Evolutionary conservation across 2,113 vertebrate genomes (phyloP), one percentile per base, ranked within the genome.

Genomic region (Esox niger): DNA sequence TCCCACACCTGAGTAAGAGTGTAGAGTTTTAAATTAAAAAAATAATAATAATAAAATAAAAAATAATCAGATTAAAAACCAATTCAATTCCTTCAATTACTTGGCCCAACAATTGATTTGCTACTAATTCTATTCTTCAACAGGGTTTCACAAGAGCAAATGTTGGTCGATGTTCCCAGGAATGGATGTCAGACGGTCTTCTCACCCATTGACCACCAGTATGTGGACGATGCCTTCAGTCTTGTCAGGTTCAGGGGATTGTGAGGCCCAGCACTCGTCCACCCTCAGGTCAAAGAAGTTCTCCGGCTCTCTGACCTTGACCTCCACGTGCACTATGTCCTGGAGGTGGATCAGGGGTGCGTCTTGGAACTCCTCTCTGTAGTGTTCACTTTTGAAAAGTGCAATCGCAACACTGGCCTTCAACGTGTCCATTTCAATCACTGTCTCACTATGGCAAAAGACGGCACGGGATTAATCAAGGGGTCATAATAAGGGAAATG

Each of bases 181-280:
- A 15, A 43, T 38, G 4, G 15, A 38, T 38, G 35, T 43, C 9
- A 15, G 15, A 43, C 17, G 15, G 38, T 43, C 7, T n/a, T 58
- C 84, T 58, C 21, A 92, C 91, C 91, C 91, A 0, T 89, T 85
- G 2, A 35, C 62, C 13, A 92, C 64, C 67, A 92, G 86, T 0
- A 52, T 56, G 75, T 91, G 85, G 4, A 31, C 27, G 0, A 63
- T 49, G 47, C 70, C 3, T 1, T 43, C 66, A 0, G 83, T 73
- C 0, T 69, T 2, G 61, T 86, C 83, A 0, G 85, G 82, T 38
- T 83, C 65, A 0, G 76, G 31, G 5, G 64, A 46, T 81, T 86
- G 88, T 0, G 88, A 84, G 65, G 89, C 90, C 91, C 91, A 92
- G 9, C 91, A 92, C 68, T 91, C 80, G 1, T 85, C 72, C 1